Evolutionary conservation across 2,113 vertebrate genomes (phyloP), one percentile per base, ranked within the genome.

Genomic region (Eretmochelys imbricata): DNA sequence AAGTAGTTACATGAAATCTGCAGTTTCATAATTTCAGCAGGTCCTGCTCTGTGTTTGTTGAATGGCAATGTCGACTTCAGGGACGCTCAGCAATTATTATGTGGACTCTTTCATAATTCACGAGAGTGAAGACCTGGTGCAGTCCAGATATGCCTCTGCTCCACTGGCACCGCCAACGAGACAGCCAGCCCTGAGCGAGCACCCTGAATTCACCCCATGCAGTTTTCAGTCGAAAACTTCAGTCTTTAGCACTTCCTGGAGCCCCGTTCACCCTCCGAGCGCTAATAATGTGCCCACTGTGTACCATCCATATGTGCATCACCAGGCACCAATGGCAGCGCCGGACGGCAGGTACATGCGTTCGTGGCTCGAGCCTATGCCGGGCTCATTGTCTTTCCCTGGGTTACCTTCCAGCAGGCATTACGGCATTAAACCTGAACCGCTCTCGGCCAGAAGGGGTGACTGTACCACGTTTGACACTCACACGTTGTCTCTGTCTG

Each of bases 1-100:
- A 99, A 99, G 99, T 99, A 99, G 99, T 99, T 99, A 98, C 99
- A 99, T 98, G 99, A 99, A 99, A 99, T 99, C 99, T 98, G 98
- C 99, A 99, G 99, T 99, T 99, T 98, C 99, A 98, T 99, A 99
- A 99, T 99, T 99, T 99, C 98, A 98, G 98, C 99, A 98, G 98
- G 98, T 98, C 97, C 88, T 98, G 98, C 98, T 98, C 98, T 98
- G 97, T 94, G 57, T 98, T 96, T 97, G 93, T 94, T 91, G 93
- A 93, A 75, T 84, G 82, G 98, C 98, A 97, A 99, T 99, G 99
- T 99, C 99, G 98, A 99, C 99, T 98, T 99, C 99, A 97, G 99
- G 99, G 98, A 98, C 99, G 89, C 98, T 99, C 96, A 99, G 99
- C 98, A 99, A 98, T 98, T 99, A 99, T 98, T 99, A 99, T 98